A percentile compares a stretch with the other conserved stretches of the same genome.
phyloP scores from a whole-genome alignment of 2,797 vertebrate species.

The Molothrus ater region DNA sequence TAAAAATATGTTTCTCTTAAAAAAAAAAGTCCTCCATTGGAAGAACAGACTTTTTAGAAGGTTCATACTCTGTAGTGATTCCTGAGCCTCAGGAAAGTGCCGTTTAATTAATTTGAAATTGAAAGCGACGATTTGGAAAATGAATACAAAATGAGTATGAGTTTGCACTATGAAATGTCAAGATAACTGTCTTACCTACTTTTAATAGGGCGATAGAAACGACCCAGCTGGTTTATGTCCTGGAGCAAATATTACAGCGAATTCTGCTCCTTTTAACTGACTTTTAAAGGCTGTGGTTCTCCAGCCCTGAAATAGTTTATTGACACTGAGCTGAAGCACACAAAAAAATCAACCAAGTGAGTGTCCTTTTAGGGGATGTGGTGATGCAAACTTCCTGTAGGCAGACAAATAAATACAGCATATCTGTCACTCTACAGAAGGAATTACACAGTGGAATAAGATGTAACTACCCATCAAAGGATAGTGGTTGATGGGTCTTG shows the following conservation, averaged over 20 bases:
- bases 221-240: not conserved
- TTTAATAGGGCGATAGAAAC: not conserved
- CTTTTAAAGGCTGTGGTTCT: not conserved
- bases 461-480: not conserved
- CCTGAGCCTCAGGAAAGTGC: not conserved
- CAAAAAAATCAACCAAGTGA: not conserved
- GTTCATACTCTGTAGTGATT: not conserved
- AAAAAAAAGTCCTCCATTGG: not conserved
- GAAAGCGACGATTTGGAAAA: not conserved
- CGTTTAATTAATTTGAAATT: not conserved
- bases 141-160: not conserved
- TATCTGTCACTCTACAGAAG: not conserved
- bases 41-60: not conserved
- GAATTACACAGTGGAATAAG: not conserved
- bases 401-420: rapidly evolving
- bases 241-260: not conserved
- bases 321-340: not conserved
- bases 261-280: not conserved
- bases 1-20: not conserved
- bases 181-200: rapidly evolving
- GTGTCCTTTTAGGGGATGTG: not conserved
- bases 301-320: not conserved
- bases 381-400: not conserved
- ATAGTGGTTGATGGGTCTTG: not conserved
- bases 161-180: not conserved